Evolutionary conservation across 2,888 invertebrate genomes (phyloP).

Genomic region (Tetragonula carbonaria): DNA sequence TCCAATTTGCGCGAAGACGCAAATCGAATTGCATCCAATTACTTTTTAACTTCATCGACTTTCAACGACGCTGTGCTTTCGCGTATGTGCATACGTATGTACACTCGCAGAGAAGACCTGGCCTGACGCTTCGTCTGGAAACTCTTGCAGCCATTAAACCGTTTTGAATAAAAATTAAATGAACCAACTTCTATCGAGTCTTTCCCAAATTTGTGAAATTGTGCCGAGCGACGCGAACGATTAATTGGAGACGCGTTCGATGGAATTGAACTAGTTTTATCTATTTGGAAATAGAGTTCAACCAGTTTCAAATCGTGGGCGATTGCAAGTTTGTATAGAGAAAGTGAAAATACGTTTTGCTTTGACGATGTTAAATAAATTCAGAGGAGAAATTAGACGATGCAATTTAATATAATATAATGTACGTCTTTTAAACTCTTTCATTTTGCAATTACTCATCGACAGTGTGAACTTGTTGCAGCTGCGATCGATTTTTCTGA

Average conservation of each 20-base stretch:
- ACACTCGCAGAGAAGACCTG: not conserved
- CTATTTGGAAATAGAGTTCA: too few relatives aligned
- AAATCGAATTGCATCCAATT: slow-evolving; percentile 40
- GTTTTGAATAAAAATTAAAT: slow-evolving; percentile 17
- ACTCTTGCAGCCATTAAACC: not conserved
- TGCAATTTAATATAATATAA: too few relatives aligned
- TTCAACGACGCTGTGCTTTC: slow-evolving; percentile 9
- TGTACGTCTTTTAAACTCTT: not conserved
- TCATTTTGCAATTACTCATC: not conserved
- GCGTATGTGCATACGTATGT: not conserved
- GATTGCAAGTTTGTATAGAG: too few relatives aligned
- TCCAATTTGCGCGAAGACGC: slow-evolving; percentile 12
- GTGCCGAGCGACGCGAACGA: not conserved
- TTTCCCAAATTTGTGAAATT: not conserved
- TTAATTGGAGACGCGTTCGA: not conserved
- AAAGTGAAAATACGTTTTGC: too few relatives aligned
- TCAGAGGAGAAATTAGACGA: too few relatives aligned
- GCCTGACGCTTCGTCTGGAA: not conserved
- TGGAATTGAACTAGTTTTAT: not conserved
- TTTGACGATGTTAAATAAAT: too few relatives aligned
- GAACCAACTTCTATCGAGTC: not conserved
- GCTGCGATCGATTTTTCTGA: not conserved
- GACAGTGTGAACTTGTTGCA: not conserved
- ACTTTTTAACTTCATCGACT: slow-evolving; percentile 30
- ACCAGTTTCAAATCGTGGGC: too few relatives aligned